A percentile compares a stretch with the other conserved stretches of the same genome.
Conservation (phyloP, 2,113 vertebrate genomes). For the Jacana jacana region DNA sequence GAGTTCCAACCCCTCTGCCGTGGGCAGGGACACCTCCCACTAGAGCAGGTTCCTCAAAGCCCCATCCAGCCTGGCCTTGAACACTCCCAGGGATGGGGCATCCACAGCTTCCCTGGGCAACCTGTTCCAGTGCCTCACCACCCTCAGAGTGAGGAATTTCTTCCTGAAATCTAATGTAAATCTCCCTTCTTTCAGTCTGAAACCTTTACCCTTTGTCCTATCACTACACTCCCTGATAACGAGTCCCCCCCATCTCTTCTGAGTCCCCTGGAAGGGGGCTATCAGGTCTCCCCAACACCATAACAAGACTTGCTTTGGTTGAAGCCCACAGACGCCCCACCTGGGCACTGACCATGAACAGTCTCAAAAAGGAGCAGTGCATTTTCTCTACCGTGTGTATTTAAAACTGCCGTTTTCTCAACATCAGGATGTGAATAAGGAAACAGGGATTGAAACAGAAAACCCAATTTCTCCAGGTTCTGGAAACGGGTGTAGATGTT, state of each 20-base stretch:
- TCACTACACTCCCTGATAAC: neutral
- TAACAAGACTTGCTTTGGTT: neutral
- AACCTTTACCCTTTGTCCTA: neutral
- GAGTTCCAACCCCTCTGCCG: neutral
- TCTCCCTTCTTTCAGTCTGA: neutral
- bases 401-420: neutral
- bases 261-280: neutral
- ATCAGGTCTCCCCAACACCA: neutral
- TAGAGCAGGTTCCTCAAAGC: neutral
- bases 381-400: neutral
- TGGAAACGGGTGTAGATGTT: fast-evolving
- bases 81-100: neutral
- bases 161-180: neutral
- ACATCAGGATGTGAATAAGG: neutral
- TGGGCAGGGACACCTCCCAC: neutral
- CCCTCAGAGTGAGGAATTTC: neutral
- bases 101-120: neutral
- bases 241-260: neutral
- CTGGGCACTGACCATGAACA: fast-evolving
- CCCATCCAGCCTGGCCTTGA: neutral
- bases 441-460: neutral
- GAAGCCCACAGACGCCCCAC: neutral
- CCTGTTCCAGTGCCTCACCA: neutral
- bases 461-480: neutral
- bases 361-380: neutral